These are phyloP conservation scores for Hippocampus zosterae DNA, from an alignment of 2,113 vertebrate species.

Conservation along the genomic window DNA sequence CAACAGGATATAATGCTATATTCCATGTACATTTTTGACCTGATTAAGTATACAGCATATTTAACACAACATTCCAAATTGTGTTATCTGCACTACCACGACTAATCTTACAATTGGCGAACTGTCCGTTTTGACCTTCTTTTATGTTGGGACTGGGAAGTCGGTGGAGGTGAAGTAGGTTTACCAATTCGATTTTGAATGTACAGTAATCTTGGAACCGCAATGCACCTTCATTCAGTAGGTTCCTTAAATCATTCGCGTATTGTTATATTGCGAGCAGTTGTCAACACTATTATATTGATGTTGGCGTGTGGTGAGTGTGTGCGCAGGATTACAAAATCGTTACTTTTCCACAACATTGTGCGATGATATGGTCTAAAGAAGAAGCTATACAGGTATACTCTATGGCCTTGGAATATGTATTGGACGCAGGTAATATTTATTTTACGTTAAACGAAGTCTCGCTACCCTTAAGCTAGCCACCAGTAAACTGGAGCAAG, in stretches of 20 bases:
- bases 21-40: background rate
- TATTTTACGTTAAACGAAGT: no score
- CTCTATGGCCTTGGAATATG: no score
- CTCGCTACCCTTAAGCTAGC: no score
- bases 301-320: no score
- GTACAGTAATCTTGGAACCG: background rate
- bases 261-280: background rate
- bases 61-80: background rate
- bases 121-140: constrained; percentile 4
- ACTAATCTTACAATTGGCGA: background rate
- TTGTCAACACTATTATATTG: background rate
- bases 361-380: no score
- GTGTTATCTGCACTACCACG: background rate
- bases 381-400: no score
- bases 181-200: background rate
- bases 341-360: no score
- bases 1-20: background rate
- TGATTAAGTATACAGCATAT: background rate
- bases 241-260: background rate
- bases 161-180: background rate
- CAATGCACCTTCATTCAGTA: background rate
- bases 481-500: no score
- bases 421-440: no score
- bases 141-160: background rate
- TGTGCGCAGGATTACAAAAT: no score